A percentile compares a stretch with the other conserved stretches of the same genome.
Evolutionary conservation across 1,140 invertebrate species (phyloP).

Genomic region (Bacillus rossius): DNA sequence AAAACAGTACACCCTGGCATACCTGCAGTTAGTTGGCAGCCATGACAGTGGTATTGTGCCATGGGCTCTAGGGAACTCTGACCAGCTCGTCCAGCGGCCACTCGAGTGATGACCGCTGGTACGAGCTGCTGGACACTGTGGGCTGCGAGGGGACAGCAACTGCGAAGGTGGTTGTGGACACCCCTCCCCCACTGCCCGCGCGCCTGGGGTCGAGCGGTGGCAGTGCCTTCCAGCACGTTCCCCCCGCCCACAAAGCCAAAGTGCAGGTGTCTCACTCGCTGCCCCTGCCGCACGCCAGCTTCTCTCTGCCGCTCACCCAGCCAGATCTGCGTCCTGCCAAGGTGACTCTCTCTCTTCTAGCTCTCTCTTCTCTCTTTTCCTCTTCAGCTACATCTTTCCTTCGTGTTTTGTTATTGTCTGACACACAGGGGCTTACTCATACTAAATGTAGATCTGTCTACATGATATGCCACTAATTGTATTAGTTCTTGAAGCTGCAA

Average conservation of each 20-base stretch:
- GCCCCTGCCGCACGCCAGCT: slow-evolving; percentile 39
- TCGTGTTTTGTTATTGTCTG: too few relatives aligned
- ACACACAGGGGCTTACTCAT: too few relatives aligned
- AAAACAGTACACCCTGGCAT: too few relatives aligned
- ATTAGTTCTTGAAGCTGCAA: too few relatives aligned
- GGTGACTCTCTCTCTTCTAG: too few relatives aligned
- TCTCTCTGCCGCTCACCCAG: slow-evolving; percentile 30
- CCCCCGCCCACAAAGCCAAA: slow-evolving; percentile 22
- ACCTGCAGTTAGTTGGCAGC: too few relatives aligned
- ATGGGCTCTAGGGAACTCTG: slow-evolving; percentile 9
- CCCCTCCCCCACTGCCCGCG: slow-evolving; percentile 49
- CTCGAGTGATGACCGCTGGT: slow-evolving; percentile 62
- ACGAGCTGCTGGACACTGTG: slow-evolving; percentile 47
- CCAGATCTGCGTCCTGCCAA: slow-evolving; percentile 19
- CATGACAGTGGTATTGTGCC: too few relatives aligned
- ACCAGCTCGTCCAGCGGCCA: slow-evolving; percentile 60
- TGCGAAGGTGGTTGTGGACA: slow-evolving; percentile 34
- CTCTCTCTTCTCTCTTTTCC: too few relatives aligned
- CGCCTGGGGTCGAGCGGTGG: slow-evolving; percentile 31
- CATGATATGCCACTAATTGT: too few relatives aligned
- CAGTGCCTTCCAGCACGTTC: slow-evolving; percentile 24
- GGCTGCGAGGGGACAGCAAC: slow-evolving; percentile 31
- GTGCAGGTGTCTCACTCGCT: slow-evolving; percentile 42
- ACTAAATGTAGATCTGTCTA: too few relatives aligned
- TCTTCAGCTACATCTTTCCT: too few relatives aligned